Conservation (phyloP, 2,888 invertebrate genomes). For the Anaspis maculata region DNA sequence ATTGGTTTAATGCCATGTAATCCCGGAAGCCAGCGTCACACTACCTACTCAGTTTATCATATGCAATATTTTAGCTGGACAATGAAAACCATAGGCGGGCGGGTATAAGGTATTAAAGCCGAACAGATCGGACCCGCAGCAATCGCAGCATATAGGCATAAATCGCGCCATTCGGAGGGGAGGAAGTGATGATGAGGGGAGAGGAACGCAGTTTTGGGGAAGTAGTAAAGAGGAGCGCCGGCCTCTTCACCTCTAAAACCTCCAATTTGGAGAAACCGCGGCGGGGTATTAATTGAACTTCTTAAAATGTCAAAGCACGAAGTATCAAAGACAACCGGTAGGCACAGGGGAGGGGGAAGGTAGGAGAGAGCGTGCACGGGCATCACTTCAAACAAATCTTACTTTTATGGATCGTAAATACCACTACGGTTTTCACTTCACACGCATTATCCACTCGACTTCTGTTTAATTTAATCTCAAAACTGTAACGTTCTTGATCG, state of each 20-base stretch:
- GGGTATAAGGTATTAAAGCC: slow-evolving; percentile 11
- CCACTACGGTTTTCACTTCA: slow-evolving; percentile 16
- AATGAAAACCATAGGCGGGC: slow-evolving; percentile 6
- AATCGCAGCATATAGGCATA: slow-evolving; percentile 14
- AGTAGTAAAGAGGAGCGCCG: too few relatives aligned
- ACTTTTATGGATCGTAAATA: slow-evolving; percentile 20
- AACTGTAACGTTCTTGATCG: slow-evolving; percentile 18
- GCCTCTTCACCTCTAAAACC: too few relatives aligned
- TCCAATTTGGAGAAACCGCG: too few relatives aligned
- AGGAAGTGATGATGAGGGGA: slow-evolving; percentile 8
- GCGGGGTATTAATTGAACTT: slow-evolving; percentile 24
- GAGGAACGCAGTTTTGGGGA: too few relatives aligned
- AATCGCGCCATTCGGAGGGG: slow-evolving; percentile 16
- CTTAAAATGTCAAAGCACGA: slow-evolving; percentile 18
- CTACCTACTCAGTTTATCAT: slow-evolving; percentile 18
- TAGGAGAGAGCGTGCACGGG: slow-evolving; percentile 9
- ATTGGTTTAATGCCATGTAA: slow-evolving; percentile 26
- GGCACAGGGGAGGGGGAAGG: too few relatives aligned
- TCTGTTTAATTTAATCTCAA: slow-evolving; percentile 20
- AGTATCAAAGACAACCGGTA: slow-evolving; percentile 5
- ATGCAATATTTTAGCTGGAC: slow-evolving; percentile 21
- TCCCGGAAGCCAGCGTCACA: slow-evolving; percentile 12
- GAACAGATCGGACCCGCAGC: slow-evolving; percentile 5
- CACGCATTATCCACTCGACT: slow-evolving; percentile 18
- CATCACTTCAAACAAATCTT: slow-evolving; percentile 19